Evolutionary conservation across 2,888 invertebrate genomes (phyloP), one percentile per base, ranked within the genome.

Genomic region (Drepana falcataria): DNA sequence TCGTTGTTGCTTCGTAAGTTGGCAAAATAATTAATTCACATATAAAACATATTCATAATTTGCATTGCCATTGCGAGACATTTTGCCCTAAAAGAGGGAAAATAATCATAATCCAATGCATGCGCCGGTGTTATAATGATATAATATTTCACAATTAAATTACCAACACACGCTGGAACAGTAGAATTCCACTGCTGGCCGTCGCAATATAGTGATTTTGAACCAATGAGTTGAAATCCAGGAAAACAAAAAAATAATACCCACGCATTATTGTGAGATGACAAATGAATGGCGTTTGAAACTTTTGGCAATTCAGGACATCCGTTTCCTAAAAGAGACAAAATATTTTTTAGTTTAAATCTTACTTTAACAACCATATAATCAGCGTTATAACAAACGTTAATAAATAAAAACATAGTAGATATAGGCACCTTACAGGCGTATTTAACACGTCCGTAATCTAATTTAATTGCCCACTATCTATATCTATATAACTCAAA

Each of bases 121-220:
- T n/a, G 21, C 21, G 21, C 21, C 21, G 21, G 21, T 21, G 21
- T 21, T 21, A 21, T 21, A 21, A 21, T 21, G 21, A 1, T 21
- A 21, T 21, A 21, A 21, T 21, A 55, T 48, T 48, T 35, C 35
- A 54, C 56, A 37, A n/a, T 48, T 21, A 21, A 56, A 65, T 85
- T 86, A 95, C 95, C 88, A 69, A 91, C 78, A 69, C 97, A 97
- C 7, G 70, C 74, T 0, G 96, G 96, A 2, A 91, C 72, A 0
- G 93, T 92, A 0, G 91, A 91, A 69, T 95, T 95, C 96, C 96
- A 97, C 0, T 72, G 73, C 0, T 59, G 68, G 0, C 96, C 96
- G 67, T 96, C 93, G 75, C 97, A 97, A 75, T 93, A 95, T n/a
- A 95, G 82, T 1, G 86, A 87, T 0, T 88, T 64, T 0, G 93